These are phyloP conservation scores for Megaceryle torquata DNA, from an alignment of 2,113 vertebrate genomes.

Conservation along the genomic window DNA sequence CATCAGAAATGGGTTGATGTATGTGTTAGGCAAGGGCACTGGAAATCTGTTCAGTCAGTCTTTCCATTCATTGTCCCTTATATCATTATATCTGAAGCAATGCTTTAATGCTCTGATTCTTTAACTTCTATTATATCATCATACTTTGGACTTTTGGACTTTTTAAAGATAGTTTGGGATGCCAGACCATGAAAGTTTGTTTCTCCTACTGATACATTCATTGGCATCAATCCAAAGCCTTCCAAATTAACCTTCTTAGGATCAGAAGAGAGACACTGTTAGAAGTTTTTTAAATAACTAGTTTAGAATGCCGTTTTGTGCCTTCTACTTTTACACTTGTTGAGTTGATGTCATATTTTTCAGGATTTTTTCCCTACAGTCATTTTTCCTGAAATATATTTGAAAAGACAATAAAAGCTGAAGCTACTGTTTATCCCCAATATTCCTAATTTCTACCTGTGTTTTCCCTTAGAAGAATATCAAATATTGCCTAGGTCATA, in stretches of 20 bases:
- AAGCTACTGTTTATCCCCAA: background rate
- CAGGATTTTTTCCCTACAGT: background rate
- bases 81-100: background rate
- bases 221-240: background rate
- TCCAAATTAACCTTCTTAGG: background rate
- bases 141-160: background rate
- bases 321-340: background rate
- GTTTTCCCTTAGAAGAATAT: background rate
- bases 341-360: background rate
- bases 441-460: background rate
- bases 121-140: background rate
- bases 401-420: background rate
- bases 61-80: background rate
- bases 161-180: background rate
- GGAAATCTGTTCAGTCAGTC: background rate
- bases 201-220: background rate
- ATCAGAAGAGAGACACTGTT: background rate
- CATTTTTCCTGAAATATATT: background rate
- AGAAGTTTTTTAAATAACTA: background rate
- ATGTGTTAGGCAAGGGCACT: background rate
- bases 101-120: background rate
- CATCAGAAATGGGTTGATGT: background rate
- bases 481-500: background rate
- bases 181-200: background rate
- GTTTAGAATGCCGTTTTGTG: background rate